Evolutionary conservation across 2,797 vertebrate genomes (phyloP).

Genomic region (Pantherophis vulpinus): DNA sequence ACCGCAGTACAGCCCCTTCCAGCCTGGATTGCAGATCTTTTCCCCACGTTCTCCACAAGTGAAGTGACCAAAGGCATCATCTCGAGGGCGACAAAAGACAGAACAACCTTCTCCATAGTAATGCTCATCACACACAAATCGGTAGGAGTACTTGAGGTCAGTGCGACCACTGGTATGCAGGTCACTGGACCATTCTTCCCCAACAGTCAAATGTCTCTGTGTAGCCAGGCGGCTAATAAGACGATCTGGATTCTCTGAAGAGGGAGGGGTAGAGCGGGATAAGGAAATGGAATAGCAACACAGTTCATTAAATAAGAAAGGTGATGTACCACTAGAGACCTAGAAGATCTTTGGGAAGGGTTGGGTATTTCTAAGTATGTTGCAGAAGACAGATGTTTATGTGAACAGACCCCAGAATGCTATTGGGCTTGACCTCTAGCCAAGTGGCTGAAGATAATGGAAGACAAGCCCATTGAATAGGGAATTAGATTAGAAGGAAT

Average conservation of each 20-base stretch:
- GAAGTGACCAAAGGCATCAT: slow-evolving; percentile 97
- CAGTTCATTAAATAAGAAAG: not conserved
- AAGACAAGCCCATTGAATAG: not conserved
- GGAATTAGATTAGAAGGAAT: not conserved
- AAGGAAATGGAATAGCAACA: not conserved
- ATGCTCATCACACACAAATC: slow-evolving; percentile 93
- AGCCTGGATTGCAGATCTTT: slow-evolving; percentile 93
- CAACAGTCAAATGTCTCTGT: slow-evolving; percentile 91
- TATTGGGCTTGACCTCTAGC: not conserved
- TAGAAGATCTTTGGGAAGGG: not conserved
- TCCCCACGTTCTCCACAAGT: slow-evolving; percentile 93
- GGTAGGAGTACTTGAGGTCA: slow-evolving; percentile 93
- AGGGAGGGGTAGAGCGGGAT: not conserved
- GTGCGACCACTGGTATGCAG: slow-evolving; percentile 85
- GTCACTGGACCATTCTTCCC: slow-evolving; percentile 95
- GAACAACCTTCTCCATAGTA: slow-evolving; percentile 98
- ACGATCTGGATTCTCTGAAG: slow-evolving; percentile 87
- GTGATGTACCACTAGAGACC: not conserved
- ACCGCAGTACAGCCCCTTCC: slow-evolving; percentile 96
- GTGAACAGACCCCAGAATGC: not conserved
- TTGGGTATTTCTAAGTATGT: not conserved
- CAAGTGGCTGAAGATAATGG: not conserved
- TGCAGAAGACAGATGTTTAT: not conserved
- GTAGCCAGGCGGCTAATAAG: slow-evolving; percentile 93
- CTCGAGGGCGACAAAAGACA: slow-evolving; percentile 91